Conservation (phyloP, 2,113 vertebrate species). For the Vombatus ursinus region DNA sequence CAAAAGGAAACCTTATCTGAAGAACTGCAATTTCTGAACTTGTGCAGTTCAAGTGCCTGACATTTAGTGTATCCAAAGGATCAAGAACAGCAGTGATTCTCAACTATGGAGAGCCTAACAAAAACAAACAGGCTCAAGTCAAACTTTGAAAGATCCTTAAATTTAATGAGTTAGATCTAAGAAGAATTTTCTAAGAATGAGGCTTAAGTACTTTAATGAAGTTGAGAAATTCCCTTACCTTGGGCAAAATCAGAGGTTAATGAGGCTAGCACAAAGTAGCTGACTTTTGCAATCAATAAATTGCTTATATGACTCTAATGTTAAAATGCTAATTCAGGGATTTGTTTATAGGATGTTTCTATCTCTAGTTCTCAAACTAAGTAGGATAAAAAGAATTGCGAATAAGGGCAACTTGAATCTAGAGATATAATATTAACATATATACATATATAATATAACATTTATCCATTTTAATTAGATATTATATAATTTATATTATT, state of each 20-base stretch:
- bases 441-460: neutral
- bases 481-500: neutral
- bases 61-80: neutral
- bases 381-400: neutral
- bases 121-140: neutral
- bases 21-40: neutral
- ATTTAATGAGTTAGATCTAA: neutral
- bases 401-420: neutral
- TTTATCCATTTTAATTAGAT: neutral
- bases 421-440: neutral
- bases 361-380: neutral
- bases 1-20: neutral
- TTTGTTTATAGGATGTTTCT: neutral
- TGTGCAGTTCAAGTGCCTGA: neutral
- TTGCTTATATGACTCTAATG: neutral
- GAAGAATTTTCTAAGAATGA: neutral
- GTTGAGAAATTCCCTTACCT: neutral
- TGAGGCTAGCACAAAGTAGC: neutral
- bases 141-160: neutral
- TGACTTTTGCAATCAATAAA: neutral
- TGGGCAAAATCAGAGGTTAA: neutral
- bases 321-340: neutral
- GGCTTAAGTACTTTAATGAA: neutral
- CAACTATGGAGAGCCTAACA: neutral
- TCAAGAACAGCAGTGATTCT: neutral